A percentile compares a stretch with the other conserved stretches of the same genome.
Evolutionary conservation across 1,140 invertebrate species (phyloP).

Genomic region (Drosophila repleta): DNA sequence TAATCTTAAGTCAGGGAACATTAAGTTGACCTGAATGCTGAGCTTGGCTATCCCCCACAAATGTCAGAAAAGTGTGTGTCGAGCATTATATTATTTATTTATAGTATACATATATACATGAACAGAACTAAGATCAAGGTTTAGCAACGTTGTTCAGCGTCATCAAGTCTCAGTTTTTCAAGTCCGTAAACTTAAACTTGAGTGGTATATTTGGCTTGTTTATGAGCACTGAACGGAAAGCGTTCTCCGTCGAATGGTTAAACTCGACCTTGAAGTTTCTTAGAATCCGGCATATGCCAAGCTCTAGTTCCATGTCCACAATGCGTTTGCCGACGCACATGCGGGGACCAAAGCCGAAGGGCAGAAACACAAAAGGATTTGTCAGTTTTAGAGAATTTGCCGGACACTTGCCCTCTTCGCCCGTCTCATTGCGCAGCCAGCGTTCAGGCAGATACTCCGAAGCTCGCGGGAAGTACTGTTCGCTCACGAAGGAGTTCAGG

Average conservation of each 20-base stretch:
- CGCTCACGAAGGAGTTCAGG: conserved; percentile 75
- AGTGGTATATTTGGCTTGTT: conserved; percentile 71
- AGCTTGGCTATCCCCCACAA: too few relatives aligned
- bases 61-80: too few relatives aligned
- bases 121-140: not conserved
- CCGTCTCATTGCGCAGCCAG: conserved; percentile 83
- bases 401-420: conserved; percentile 36
- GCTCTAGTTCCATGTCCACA: conserved; percentile 89
- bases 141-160: too few relatives aligned
- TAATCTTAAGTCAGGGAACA: too few relatives aligned
- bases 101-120: too few relatives aligned
- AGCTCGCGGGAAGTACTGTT: conserved; percentile 85
- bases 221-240: conserved; percentile 58
- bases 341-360: conserved; percentile 87
- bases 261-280: conserved; percentile 86
- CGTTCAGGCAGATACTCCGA: conserved; percentile 86
- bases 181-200: conserved; percentile 71
- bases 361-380: conserved; percentile 87
- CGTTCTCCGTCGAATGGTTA: conserved; percentile 75
- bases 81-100: too few relatives aligned
- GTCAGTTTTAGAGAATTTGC: conserved; percentile 74
- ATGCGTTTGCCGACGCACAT: conserved; percentile 87
- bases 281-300: conserved; percentile 86
- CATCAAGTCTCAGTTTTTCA: conserved; percentile 39
- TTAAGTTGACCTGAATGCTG: too few relatives aligned